Base-by-base conservation (phyloP, 1,140 invertebrate genomes). In the Adelges cooleyi region DNA sequence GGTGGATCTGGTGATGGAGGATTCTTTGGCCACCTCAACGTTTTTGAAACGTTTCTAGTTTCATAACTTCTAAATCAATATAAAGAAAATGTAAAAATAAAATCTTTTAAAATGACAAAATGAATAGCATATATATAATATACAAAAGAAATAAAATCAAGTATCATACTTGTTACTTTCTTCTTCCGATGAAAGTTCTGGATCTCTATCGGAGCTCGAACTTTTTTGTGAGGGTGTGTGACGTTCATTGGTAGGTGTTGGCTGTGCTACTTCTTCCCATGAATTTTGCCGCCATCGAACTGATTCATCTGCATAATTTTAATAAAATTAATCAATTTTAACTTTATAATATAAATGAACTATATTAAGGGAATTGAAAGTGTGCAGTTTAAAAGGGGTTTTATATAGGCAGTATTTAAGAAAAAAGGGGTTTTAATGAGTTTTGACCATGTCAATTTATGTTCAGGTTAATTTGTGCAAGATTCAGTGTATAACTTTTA, bases 231-330 rank as follows among this genome's bases (percentile, higher is more conserved):
- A 67, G 23, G 52, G 53, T 33, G 66, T 59, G 33, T 54, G 53
- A 5, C 56, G 56, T n/a, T 62, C 56, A 62, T 62, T 62, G 46
- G 33, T 27, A 48, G 25, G 44, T 15, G 38, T 59, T 38, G 66
- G 54, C 33, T 67, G 77, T 73, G 73, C 78, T 75, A 62, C 56
- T 73, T 82, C 80, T 71, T 81, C 80, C 80, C 80, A 82, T 66
- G 78, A 77, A 72, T 77, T 67, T 76, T 79, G 72, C 75, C 77
- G 70, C 77, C 78, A 71, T 76, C 77, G 67, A 29, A 66, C 52
- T 8, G 80, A 78, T 71, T 81, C 80, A 79, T 81, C 80, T 82
- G 73, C n/a, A n/a, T n/a, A n/a, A n/a, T n/a, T n/a, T 9, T 74
- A 74, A 17, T 56, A 52, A 50, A 36, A 66, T 27, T 5, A 18